These are phyloP conservation scores for Tipula helvola DNA, from an alignment of 2,888 invertebrate genomes.

Conservation along the genomic window DNA sequence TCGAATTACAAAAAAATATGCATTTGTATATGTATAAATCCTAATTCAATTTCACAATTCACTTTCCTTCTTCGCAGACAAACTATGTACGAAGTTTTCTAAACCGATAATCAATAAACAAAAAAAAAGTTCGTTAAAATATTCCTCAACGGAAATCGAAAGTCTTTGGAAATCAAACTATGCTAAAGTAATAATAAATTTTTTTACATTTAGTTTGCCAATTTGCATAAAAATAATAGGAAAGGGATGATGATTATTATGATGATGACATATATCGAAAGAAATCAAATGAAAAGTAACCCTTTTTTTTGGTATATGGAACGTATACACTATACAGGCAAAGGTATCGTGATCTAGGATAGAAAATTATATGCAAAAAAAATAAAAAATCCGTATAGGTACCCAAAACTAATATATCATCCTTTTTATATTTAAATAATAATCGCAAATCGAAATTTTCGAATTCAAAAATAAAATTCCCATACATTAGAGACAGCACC, in stretches of 20 bases:
- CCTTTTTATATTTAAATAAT: background rate
- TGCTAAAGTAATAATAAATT: background rate
- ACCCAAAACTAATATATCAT: constrained; percentile 4
- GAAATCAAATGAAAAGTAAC: background rate
- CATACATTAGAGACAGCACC: background rate
- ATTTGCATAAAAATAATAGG: background rate
- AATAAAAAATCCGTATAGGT: background rate
- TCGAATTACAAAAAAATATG: background rate
- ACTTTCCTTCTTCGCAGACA: background rate
- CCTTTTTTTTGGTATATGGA: background rate
- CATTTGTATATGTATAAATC: background rate
- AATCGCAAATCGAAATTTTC: background rate
- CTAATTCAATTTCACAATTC: background rate
- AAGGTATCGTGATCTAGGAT: background rate
- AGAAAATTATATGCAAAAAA: background rate
- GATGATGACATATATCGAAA: constrained; percentile 4
- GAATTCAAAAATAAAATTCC: background rate
- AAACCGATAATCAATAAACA: background rate
- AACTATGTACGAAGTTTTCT: background rate
- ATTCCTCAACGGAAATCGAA: background rate
- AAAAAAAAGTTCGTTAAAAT: constrained; percentile 4
- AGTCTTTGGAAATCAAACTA: background rate
- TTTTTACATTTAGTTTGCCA: background rate
- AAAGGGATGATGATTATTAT: background rate
- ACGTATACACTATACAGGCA: background rate